These are phyloP conservation scores for Pangasius djambal DNA, from an alignment of 2,797 vertebrate species.

Conservation along the genomic window DNA sequence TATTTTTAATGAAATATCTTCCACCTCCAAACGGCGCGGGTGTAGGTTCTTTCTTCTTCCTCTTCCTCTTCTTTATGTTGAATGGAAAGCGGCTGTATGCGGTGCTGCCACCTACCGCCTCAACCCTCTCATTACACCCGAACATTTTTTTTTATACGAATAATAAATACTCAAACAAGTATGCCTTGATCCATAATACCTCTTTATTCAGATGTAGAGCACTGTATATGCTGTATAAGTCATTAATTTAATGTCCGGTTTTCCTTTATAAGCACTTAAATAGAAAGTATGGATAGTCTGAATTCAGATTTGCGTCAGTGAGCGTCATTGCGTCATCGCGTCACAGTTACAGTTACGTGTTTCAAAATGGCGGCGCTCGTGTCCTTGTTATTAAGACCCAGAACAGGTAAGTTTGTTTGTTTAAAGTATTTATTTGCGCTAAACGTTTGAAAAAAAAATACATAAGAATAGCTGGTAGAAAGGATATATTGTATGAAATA, in stretches of 20 bases:
- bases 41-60: neutral
- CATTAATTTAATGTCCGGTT: neutral
- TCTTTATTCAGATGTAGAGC: too few relatives aligned
- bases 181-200: neutral
- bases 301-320: neutral
- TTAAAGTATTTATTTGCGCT: neutral
- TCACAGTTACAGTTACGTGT: neutral
- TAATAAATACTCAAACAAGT: neutral
- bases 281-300: too few relatives aligned
- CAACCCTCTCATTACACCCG: neutral
- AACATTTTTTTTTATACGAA: neutral
- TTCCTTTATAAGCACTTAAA: neutral
- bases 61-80: neutral
- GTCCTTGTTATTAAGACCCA: conserved; percentile 67
- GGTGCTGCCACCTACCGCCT: neutral
- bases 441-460: neutral
- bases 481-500: too few relatives aligned
- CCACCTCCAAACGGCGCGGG: neutral
- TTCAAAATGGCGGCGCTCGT: conserved; percentile 72
- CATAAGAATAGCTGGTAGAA: neutral
- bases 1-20: neutral
- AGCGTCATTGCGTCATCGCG: neutral
- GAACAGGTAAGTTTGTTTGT: conserved; percentile 61
- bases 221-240: too few relatives aligned
- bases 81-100: neutral